phyloP scores from a whole-genome alignment of 2,797 vertebrate species.

The Myripristis murdjan region DNA sequence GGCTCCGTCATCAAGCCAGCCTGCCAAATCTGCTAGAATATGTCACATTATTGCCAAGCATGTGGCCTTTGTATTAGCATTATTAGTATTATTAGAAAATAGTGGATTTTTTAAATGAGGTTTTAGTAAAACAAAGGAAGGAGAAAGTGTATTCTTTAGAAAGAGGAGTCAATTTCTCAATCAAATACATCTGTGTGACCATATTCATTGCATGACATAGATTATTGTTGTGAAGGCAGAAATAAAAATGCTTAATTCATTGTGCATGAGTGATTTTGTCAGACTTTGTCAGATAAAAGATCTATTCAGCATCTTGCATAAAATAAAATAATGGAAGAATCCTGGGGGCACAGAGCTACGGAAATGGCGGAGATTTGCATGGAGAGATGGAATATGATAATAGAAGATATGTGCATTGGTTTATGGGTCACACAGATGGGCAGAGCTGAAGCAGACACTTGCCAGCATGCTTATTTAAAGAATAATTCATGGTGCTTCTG shows the following conservation, averaged over 20 bases:
- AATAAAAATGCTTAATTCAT: constrained; percentile 40
- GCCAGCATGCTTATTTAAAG: neutral
- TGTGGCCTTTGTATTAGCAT: neutral
- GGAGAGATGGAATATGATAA: constrained; percentile 40
- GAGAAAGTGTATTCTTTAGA: neutral
- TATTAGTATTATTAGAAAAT: neutral
- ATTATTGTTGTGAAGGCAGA: constrained; percentile 14
- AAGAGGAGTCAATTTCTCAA: neutral
- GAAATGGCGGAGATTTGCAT: constrained; percentile 40
- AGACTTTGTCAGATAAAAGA: constrained; percentile 43
- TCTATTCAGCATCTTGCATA: constrained; percentile 39
- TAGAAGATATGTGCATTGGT: constrained; percentile 22
- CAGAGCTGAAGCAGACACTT: constrained; percentile 21
- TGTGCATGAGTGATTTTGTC: constrained; percentile 45
- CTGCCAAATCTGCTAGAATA: constrained; percentile 6
- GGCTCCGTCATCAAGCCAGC: constrained; percentile 38
- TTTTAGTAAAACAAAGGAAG: too few relatives aligned
- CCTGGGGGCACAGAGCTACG: constrained; percentile 29
- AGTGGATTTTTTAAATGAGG: too few relatives aligned
- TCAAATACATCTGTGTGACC: neutral
- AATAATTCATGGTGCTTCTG: constrained; percentile 5
- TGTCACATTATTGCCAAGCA: constrained; percentile 1
- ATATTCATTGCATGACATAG: constrained; percentile 26
- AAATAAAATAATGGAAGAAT: constrained; percentile 27
- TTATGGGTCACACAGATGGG: constrained; percentile 40